Evolutionary conservation across 1,140 invertebrate species (phyloP).

Genomic region (Drosophila ercepeae): DNA sequence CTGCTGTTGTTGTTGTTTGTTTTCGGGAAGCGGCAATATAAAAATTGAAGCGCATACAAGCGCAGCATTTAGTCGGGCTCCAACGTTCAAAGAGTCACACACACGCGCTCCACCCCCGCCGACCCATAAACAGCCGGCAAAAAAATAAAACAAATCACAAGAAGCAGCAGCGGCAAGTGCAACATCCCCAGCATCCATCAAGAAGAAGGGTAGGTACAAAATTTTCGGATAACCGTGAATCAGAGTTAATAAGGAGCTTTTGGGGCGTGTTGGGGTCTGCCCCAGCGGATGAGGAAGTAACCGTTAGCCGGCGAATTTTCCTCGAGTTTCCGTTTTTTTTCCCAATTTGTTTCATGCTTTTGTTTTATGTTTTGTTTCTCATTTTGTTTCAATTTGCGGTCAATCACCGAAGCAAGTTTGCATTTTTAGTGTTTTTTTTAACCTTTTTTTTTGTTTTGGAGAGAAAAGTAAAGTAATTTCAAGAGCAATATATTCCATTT

Average conservation of each 20-base stretch:
- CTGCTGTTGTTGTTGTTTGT: conserved; percentile 21
- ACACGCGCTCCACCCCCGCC: conserved; percentile 9
- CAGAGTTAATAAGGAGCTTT: neutral
- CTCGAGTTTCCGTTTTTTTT: neutral
- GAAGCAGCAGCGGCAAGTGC: conserved; percentile 31
- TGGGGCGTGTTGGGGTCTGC: neutral
- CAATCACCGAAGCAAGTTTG: conserved; percentile 9
- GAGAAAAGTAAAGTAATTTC: neutral
- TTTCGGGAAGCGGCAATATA: conserved; percentile 69
- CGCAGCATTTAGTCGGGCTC: conserved; percentile 69
- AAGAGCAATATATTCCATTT: too few relatives aligned
- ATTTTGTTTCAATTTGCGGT: neutral
- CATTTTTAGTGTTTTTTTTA: conserved; percentile 14
- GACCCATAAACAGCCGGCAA: conserved; percentile 13
- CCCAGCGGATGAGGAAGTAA: neutral
- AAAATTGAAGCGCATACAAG: conserved; percentile 76
- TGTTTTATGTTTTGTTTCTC: neutral
- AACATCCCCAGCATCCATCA: conserved; percentile 6
- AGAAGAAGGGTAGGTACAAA: conserved; percentile 24
- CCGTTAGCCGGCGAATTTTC: neutral
- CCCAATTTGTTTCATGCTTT: neutral
- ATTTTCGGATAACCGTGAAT: conserved; percentile 1
- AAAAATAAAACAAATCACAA: neutral
- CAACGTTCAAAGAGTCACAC: conserved; percentile 45
- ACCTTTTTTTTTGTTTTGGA: neutral